A percentile compares a stretch with the other conserved stretches of the same genome.
Evolutionary conservation across 2,797 vertebrate species (phyloP).

Genomic region (Poecilia picta): DNA sequence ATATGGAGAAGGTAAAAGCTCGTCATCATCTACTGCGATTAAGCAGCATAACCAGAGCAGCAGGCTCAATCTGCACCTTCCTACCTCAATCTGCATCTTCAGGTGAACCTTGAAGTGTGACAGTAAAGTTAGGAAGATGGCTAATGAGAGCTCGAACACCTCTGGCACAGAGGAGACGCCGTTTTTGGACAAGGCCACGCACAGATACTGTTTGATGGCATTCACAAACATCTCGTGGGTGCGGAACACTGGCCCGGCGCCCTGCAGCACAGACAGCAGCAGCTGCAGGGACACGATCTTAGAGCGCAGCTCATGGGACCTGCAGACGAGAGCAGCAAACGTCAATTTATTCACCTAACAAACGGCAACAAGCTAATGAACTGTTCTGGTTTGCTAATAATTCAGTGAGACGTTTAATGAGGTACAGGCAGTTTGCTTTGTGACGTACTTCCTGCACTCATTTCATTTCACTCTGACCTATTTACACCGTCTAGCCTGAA

Average conservation of each 20-base stretch:
- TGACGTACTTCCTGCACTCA: conserved; percentile 41
- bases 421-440: conserved; percentile 16
- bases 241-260: conserved; percentile 97
- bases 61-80: too few species aligned
- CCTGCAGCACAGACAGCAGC: conserved; percentile 97
- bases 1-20: conserved; percentile 14
- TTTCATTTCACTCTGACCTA: conserved; percentile 44
- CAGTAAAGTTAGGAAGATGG: conserved; percentile 97
- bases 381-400: background rate
- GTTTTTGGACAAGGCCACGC: conserved; percentile 98
- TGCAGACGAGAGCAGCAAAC: conserved; percentile 58
- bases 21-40: background rate
- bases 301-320: conserved; percentile 97
- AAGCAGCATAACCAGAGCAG: background rate
- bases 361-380: background rate
- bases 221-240: conserved; percentile 99
- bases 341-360: background rate
- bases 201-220: conserved; percentile 99
- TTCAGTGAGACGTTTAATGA: conserved; percentile 21
- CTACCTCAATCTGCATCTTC: conserved; percentile 99
- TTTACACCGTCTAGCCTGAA: conserved; percentile 20
- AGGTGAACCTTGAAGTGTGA: conserved; percentile 99
- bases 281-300: conserved; percentile 98
- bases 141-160: conserved; percentile 98
- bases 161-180: conserved; percentile 98